phyloP scores from a whole-genome alignment of 2,888 invertebrate genomes.

The Limenitis camilla region DNA sequence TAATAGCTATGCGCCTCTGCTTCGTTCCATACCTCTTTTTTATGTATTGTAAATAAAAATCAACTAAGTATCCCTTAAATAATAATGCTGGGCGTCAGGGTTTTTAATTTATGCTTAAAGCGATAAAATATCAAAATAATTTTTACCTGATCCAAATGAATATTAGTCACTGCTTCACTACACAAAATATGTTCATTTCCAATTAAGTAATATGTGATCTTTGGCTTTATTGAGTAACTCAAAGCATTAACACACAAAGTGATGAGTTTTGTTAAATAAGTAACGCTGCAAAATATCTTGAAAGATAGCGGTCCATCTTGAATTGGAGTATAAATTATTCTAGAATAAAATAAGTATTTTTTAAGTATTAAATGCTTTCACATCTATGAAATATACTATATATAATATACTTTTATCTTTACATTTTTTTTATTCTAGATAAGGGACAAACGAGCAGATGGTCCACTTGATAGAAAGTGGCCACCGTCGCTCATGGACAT shows the following conservation, averaged over 20 bases:
- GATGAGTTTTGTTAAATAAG: slow-evolving; percentile 66
- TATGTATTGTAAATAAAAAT: too few species aligned
- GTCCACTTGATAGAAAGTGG: too few species aligned
- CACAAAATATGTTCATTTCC: slow-evolving; percentile 53
- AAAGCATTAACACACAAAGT: slow-evolving; percentile 67
- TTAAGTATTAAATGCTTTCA: not conserved
- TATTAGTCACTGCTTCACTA: slow-evolving; percentile 53
- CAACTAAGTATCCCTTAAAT: too few species aligned
- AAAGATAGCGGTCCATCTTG: slow-evolving; percentile 72
- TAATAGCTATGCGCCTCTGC: too few species aligned
- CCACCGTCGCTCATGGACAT: too few species aligned
- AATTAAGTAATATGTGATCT: slow-evolving; percentile 61
- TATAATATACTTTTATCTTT: not conserved
- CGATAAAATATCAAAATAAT: not conserved
- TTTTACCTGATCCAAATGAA: slow-evolving; percentile 60
- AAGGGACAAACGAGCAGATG: too few species aligned
- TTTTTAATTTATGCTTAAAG: not conserved
- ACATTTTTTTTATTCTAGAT: too few species aligned
- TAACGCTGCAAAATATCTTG: slow-evolving; percentile 70
- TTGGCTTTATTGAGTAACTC: slow-evolving; percentile 69
- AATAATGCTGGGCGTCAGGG: too few species aligned
- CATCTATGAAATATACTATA: not conserved
- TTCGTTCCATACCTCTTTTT: too few species aligned
- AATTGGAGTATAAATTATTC: slow-evolving; percentile 71
- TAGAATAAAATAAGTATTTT: slow-evolving; percentile 32